phyloP scores from a whole-genome alignment of 1,140 invertebrate species.

The Physella acuta region DNA sequence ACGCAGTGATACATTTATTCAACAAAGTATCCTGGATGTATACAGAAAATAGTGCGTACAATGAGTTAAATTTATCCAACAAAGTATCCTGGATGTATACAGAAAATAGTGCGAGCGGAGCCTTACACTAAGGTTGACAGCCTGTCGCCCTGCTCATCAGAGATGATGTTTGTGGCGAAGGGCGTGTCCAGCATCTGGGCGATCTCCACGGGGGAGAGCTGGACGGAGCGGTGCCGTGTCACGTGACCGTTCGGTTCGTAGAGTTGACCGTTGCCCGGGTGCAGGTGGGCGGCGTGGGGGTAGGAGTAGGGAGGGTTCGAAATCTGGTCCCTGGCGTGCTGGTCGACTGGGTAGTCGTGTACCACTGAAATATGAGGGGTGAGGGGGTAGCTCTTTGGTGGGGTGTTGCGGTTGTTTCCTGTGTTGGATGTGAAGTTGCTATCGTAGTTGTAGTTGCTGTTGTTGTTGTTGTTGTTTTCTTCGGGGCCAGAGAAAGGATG shows the following conservation, averaged over 20 bases:
- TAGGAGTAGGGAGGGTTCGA: not conserved
- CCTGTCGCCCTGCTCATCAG: conserved; percentile 12
- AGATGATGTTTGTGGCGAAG: conserved; percentile 23
- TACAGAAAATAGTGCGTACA: too few species aligned
- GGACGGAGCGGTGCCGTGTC: not conserved
- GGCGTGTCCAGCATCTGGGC: conserved; percentile 13
- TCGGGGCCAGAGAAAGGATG: not conserved
- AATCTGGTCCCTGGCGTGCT: not conserved
- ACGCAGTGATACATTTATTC: too few species aligned
- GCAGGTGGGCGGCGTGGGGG: too few species aligned
- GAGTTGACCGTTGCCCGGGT: not conserved
- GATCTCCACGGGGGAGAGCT: not conserved
- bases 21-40: too few species aligned
- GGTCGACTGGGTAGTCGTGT: not conserved
- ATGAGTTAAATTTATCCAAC: too few species aligned
- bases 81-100: too few species aligned
- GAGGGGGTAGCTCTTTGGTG: not conserved
- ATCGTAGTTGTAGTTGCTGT: not conserved
- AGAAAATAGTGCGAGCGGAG: too few species aligned
- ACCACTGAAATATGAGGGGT: not conserved
- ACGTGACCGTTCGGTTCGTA: not conserved
- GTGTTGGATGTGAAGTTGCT: not conserved
- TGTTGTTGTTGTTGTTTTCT: not conserved
- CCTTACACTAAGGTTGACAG: conserved; percentile 22
- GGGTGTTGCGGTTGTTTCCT: not conserved